Percentiles rank a stretch among this genome's conserved stretches.
Evolutionary conservation across 2,113 vertebrate genomes (phyloP).

Genomic region (Podarcis muralis): DNA sequence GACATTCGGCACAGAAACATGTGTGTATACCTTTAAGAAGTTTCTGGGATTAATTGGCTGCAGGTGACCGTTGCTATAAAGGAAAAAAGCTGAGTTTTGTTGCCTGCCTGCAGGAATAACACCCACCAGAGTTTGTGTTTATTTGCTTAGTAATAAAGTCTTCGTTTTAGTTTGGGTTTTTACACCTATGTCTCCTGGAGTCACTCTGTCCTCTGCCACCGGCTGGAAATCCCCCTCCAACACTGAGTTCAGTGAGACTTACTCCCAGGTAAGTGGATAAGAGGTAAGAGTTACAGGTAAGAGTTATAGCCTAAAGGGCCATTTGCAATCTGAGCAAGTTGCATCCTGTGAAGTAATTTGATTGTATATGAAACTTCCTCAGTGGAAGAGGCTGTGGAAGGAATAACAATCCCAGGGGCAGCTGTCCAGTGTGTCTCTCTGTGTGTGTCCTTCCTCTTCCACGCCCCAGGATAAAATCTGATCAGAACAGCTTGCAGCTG

Average conservation of each 20-base stretch:
- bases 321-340: conserved; percentile 19
- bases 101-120: too few species aligned
- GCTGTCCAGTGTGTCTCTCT: conserved; percentile 50
- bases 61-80: too few species aligned
- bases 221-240: too few species aligned
- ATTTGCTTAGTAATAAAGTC: too few species aligned
- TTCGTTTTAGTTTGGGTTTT: too few species aligned
- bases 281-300: not conserved
- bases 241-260: not conserved
- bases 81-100: too few species aligned
- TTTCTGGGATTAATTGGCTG: too few species aligned
- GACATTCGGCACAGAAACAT: too few species aligned
- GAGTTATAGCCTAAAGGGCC: not conserved
- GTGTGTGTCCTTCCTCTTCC: not conserved
- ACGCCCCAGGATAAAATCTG: conserved; percentile 64
- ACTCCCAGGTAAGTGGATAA: not conserved
- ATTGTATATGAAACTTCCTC: conserved; percentile 26
- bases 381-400: conserved; percentile 31
- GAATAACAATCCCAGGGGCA: conserved; percentile 48
- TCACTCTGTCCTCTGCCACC: too few species aligned
- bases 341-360: conserved; percentile 29
- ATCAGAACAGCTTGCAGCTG: conserved; percentile 53
- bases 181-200: too few species aligned
- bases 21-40: too few species aligned
- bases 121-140: too few species aligned